phyloP scores from a whole-genome alignment of 2,797 vertebrate genomes.

The Dendrocincla fuliginosa region DNA sequence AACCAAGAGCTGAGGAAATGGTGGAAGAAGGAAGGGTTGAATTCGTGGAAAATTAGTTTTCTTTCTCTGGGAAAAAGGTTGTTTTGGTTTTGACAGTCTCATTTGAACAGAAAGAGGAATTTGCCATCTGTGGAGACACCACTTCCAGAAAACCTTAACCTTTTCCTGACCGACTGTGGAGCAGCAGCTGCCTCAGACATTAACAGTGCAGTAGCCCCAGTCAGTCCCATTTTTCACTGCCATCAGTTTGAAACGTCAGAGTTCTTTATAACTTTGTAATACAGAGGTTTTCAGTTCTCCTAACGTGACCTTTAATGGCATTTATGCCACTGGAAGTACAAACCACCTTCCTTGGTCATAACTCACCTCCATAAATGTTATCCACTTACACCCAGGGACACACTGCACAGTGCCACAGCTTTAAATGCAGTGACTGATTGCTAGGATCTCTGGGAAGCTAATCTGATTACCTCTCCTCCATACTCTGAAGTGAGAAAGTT shows the following conservation, averaged over 20 bases:
- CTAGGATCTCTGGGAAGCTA: not conserved
- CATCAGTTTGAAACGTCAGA: not conserved
- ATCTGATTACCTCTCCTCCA: not conserved
- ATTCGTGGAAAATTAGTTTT: conserved; percentile 59
- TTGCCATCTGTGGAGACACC: conserved; percentile 40
- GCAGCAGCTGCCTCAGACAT: not conserved
- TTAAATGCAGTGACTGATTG: not conserved
- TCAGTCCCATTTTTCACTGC: not conserved
- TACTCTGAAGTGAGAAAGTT: not conserved
- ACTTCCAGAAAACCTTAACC: conserved; percentile 63
- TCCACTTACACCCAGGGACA: not conserved
- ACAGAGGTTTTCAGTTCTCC: not conserved
- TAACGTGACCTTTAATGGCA: not conserved
- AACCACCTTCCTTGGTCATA: not conserved
- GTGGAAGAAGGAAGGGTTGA: conserved; percentile 50
- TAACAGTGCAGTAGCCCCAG: not conserved
- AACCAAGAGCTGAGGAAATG: conserved; percentile 32
- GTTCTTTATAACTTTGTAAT: not conserved
- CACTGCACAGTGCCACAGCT: not conserved
- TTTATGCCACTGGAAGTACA: not conserved
- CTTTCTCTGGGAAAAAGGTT: conserved; percentile 52
- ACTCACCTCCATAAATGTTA: not conserved
- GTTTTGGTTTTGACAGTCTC: conserved; percentile 49
- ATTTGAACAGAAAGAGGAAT: conserved; percentile 65
- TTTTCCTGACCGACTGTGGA: not conserved